These are phyloP conservation scores for Thomomys bottae DNA, from an alignment of 2,113 vertebrate genomes.

Conservation along the genomic window DNA sequence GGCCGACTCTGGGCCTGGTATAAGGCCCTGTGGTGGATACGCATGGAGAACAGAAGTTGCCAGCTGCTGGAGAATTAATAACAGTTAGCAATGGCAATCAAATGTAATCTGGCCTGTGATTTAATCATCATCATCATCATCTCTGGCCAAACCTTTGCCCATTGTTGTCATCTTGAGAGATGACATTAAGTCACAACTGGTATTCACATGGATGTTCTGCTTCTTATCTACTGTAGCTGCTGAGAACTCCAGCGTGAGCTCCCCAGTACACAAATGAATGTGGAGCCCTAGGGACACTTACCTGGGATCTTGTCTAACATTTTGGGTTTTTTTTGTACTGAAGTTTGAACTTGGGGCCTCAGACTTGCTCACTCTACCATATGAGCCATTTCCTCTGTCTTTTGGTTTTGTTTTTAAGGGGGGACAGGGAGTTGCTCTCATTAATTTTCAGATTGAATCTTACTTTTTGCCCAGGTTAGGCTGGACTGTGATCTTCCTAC, in stretches of 20 bases:
- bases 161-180: not conserved
- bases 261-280: not conserved
- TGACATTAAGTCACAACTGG: not conserved
- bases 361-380: too few relatives aligned
- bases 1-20: not conserved
- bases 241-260: not conserved
- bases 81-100: not conserved
- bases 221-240: not conserved
- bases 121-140: too few relatives aligned
- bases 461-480: too few relatives aligned
- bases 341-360: too few relatives aligned
- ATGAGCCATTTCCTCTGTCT: too few relatives aligned
- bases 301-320: too few relatives aligned
- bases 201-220: not conserved
- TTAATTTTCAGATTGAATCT: too few relatives aligned
- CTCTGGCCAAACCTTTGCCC: not conserved
- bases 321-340: too few relatives aligned
- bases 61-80: not conserved
- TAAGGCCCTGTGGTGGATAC: not conserved
- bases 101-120: not conserved
- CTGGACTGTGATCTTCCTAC: too few relatives aligned
- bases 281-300: not conserved
- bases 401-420: too few relatives aligned
- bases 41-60: too few relatives aligned
- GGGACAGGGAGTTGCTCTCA: too few relatives aligned